Conservation (phyloP, 2,888 invertebrate species). For the Trissolcus brochymenae region DNA sequence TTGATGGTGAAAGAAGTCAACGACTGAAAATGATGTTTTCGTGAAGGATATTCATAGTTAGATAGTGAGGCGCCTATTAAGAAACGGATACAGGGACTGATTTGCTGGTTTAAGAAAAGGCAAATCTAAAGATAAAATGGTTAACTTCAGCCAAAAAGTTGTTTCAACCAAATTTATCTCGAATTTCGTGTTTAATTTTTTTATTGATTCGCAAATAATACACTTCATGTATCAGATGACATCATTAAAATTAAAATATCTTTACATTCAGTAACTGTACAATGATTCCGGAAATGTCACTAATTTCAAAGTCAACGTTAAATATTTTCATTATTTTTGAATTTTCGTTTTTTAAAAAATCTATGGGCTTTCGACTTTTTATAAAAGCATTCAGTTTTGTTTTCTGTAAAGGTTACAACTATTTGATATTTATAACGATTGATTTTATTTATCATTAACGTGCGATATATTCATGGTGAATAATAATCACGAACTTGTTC, state of each 20-base stretch:
- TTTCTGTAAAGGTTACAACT: slow-evolving; percentile 41
- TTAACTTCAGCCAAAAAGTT: too few relatives aligned
- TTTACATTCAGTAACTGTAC: slow-evolving; percentile 14
- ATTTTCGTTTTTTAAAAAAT: slow-evolving; percentile 39
- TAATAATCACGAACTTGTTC: slow-evolving; percentile 34
- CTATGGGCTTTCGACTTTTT: slow-evolving; percentile 41
- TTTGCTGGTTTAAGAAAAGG: neutral
- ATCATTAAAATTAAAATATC: slow-evolving; percentile 18
- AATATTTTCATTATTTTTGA: slow-evolving; percentile 6
- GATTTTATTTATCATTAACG: slow-evolving; percentile 48
- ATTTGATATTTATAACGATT: slow-evolving; percentile 41
- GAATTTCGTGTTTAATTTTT: neutral
- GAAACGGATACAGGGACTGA: slow-evolving; percentile 11
- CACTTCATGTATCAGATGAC: slow-evolving; percentile 14
- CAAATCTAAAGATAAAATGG: too few relatives aligned
- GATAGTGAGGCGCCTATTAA: slow-evolving; percentile 5
- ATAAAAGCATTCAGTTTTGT: slow-evolving; percentile 39
- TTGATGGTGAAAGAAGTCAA: slow-evolving; percentile 16
- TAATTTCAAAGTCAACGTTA: slow-evolving; percentile 38
- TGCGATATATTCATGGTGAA: slow-evolving; percentile 49
- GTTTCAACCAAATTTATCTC: too few relatives aligned
- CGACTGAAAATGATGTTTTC: slow-evolving; percentile 12
- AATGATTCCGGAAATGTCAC: slow-evolving; percentile 15
- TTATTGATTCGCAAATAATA: slow-evolving; percentile 35
- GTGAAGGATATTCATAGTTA: slow-evolving; percentile 29